phyloP scores from a whole-genome alignment of 2,888 invertebrate genomes.

The Lumbricus terrestris region DNA sequence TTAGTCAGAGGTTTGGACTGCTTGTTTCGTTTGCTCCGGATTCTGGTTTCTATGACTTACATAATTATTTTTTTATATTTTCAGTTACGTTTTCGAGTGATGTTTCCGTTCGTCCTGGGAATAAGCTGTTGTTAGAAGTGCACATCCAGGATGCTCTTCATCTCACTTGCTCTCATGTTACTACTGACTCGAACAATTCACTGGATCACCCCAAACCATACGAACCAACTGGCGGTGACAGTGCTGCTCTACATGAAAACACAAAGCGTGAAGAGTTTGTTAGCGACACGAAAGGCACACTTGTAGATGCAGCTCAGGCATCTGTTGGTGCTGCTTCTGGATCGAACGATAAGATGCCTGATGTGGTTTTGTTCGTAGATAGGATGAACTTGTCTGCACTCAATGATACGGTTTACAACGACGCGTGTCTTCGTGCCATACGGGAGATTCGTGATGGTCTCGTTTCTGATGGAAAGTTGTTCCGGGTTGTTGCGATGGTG shows the following conservation, averaged over 20 bases:
- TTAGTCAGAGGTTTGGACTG: no score
- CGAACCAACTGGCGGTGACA: not conserved
- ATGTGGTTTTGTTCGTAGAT: not conserved
- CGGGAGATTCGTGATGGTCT: constrained; percentile 30
- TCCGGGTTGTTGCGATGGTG: constrained; percentile 28
- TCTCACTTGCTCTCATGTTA: not conserved
- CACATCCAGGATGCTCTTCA: not conserved
- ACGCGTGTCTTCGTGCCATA: constrained; percentile 41
- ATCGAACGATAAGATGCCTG: not conserved
- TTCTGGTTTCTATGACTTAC: no score
- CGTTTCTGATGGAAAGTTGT: not conserved
- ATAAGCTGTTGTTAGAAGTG: not conserved
- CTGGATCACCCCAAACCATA: not conserved
- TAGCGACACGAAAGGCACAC: not conserved
- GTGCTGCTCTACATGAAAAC: not conserved
- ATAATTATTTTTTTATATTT: not conserved
- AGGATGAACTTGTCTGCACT: constrained; percentile 34
- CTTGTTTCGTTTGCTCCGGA: not conserved
- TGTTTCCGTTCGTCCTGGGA: not conserved
- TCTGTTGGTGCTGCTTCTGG: not conserved
- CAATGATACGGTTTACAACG: constrained; percentile 46
- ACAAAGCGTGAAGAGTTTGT: not conserved
- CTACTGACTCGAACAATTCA: not conserved
- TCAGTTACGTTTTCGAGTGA: not conserved
- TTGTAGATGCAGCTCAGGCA: not conserved